These are phyloP conservation scores for Halichoeres trimaculatus DNA, from an alignment of 2,113 vertebrate species.

Conservation along the genomic window DNA sequence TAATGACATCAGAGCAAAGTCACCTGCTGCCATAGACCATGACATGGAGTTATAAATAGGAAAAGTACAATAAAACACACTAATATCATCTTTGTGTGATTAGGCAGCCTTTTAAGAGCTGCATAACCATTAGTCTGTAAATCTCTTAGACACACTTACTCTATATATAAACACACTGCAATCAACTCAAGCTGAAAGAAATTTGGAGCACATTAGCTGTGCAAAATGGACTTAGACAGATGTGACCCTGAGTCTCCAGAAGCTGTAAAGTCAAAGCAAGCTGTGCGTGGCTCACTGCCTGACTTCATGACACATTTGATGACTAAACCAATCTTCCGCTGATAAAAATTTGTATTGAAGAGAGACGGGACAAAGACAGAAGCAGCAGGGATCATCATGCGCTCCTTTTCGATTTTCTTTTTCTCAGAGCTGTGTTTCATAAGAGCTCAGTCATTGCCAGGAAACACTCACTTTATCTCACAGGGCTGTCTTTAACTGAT, in stretches of 20 bases:
- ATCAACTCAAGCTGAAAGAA: constrained; percentile 16
- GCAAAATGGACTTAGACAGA: constrained; percentile 12
- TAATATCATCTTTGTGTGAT: not conserved
- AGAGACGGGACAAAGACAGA: not conserved
- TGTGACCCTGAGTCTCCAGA: constrained; percentile 14
- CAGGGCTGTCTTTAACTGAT: not conserved
- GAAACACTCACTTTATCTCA: not conserved
- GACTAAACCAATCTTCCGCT: constrained; percentile 19
- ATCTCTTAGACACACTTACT: not conserved
- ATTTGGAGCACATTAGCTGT: constrained; percentile 24
- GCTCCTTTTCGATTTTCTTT: not conserved
- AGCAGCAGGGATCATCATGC: not conserved
- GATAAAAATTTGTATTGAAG: constrained; percentile 7
- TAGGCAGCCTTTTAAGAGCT: too few species aligned
- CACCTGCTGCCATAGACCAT: not conserved
- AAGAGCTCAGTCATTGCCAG: not conserved
- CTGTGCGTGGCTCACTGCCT: not conserved
- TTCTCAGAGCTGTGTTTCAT: constrained; percentile 3
- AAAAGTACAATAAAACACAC: not conserved
- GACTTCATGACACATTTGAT: constrained; percentile 18
- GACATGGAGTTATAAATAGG: not conserved
- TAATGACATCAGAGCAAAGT: not conserved
- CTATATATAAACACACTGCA: not conserved
- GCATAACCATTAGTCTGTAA: too few species aligned
- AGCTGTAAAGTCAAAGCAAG: constrained; percentile 16